A percentile compares a stretch with the other conserved stretches of the same genome.
Evolutionary conservation across 1,140 invertebrate genomes (phyloP).

Genomic region (Aphaenogaster floridana): DNA sequence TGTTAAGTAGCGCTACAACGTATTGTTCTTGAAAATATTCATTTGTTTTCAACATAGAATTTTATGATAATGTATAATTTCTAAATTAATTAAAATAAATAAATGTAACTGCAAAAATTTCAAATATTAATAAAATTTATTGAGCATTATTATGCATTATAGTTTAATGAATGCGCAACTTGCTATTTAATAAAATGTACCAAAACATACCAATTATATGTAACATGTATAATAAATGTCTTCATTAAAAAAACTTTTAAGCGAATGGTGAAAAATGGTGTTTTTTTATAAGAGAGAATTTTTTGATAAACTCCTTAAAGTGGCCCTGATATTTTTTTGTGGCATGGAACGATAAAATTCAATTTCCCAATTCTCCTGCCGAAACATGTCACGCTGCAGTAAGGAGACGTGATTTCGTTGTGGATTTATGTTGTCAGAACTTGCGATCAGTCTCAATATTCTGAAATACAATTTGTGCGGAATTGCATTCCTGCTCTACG

Average conservation of each 20-base stretch:
- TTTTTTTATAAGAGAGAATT: neutral
- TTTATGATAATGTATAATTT: neutral
- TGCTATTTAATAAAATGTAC: neutral
- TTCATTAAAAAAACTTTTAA: neutral
- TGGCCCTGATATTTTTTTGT: conserved; percentile 34
- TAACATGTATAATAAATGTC: neutral
- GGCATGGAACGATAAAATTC: conserved; percentile 49
- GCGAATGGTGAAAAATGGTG: neutral
- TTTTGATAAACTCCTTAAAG: conserved; percentile 33
- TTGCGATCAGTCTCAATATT: conserved; percentile 41
- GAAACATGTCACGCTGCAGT: conserved; percentile 30
- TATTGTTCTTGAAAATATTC: neutral
- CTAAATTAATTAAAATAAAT: neutral
- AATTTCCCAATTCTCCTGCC: conserved; percentile 76
- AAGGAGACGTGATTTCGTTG: conserved; percentile 47
- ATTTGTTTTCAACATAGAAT: neutral
- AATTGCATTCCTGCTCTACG: neutral
- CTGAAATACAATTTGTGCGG: conserved; percentile 28
- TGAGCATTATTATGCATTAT: neutral
- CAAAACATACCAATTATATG: neutral
- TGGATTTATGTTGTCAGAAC: conserved; percentile 48
- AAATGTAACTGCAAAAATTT: neutral
- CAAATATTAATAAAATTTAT: neutral
- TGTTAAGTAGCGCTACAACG: neutral
- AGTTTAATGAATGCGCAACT: neutral